Evolutionary conservation across 2,797 vertebrate genomes (phyloP).

Genomic region (Rhinoraja longicauda): DNA sequence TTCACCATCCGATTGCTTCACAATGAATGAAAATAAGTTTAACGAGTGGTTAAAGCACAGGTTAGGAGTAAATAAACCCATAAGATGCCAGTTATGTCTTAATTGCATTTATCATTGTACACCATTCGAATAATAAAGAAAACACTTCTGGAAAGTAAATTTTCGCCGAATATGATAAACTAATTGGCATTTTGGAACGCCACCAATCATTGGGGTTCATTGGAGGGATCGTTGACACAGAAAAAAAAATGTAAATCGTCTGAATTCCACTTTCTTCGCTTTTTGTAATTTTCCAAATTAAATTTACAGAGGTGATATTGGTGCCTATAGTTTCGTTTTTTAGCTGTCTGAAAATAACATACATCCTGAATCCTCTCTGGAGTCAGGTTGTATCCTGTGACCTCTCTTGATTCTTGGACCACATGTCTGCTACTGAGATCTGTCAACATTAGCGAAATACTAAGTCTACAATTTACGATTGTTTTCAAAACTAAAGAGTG

Average conservation of each 20-base stretch:
- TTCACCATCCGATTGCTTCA: background rate
- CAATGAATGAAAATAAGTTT: background rate
- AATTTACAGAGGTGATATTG: background rate
- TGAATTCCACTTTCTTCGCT: background rate
- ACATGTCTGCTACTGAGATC: background rate
- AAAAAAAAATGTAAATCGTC: background rate
- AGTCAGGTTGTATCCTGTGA: no score
- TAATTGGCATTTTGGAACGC: background rate
- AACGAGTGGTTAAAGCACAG: background rate
- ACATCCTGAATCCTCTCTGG: background rate
- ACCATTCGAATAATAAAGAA: no score
- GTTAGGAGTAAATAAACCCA: background rate
- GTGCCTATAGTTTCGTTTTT: background rate
- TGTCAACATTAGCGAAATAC: constrained; percentile 28
- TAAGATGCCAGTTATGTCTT: no score
- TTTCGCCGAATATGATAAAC: background rate
- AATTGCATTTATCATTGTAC: no score
- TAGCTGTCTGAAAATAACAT: background rate
- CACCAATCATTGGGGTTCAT: background rate
- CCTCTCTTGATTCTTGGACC: background rate
- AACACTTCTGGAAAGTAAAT: no score
- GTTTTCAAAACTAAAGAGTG: background rate
- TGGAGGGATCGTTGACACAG: constrained; percentile 22
- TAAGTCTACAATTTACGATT: background rate
- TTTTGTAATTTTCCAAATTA: no score